Evolutionary conservation across 2,113 vertebrate species (phyloP).

Genomic region (Vulpes lagopus): DNA sequence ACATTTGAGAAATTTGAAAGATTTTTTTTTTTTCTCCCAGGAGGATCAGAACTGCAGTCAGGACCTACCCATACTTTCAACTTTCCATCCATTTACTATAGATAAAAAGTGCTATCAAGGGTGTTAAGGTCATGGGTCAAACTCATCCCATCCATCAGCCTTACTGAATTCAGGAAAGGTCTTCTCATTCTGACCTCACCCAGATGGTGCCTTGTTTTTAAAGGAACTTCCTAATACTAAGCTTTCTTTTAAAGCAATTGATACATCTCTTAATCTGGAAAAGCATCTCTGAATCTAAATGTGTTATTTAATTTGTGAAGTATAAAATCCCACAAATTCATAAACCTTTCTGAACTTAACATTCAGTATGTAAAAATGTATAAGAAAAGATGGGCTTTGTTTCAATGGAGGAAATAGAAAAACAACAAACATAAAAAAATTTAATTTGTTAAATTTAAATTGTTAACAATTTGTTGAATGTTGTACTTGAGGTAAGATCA

Average conservation of each 20-base stretch:
- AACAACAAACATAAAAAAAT: neutral
- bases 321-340: neutral
- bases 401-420: neutral
- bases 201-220: constrained; percentile 66
- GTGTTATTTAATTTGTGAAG: constrained; percentile 10
- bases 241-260: constrained; percentile 24
- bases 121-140: constrained; percentile 15
- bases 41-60: neutral
- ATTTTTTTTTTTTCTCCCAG: neutral
- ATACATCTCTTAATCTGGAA: neutral
- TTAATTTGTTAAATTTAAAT: neutral
- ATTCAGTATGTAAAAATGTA: neutral
- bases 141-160: constrained; percentile 53
- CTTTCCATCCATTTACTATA: neutral
- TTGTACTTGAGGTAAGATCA: neutral
- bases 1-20: constrained; percentile 15
- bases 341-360: neutral
- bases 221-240: neutral
- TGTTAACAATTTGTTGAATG: neutral
- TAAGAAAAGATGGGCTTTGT: neutral
- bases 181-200: constrained; percentile 32
- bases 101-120: neutral
- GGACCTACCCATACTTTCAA: neutral
- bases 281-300: neutral
- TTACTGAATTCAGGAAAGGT: constrained; percentile 49